phyloP scores from a whole-genome alignment of 2,888 invertebrate species.

The Spisula solida region DNA sequence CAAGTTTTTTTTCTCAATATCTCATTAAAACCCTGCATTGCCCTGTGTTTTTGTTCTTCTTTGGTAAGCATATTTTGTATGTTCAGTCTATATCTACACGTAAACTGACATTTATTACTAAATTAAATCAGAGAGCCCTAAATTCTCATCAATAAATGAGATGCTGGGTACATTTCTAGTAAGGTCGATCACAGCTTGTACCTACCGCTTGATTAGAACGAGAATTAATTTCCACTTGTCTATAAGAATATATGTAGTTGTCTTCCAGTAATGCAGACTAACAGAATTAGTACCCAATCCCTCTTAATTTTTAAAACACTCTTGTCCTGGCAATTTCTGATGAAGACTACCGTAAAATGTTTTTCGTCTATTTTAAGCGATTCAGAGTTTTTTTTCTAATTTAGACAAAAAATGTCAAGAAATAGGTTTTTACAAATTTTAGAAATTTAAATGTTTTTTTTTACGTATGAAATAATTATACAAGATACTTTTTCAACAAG shows the following conservation, averaged over 20 bases:
- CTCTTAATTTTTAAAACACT: constrained; percentile 26
- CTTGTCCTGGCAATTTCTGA: neutral
- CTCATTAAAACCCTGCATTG: constrained; percentile 17
- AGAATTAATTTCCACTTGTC: constrained; percentile 28
- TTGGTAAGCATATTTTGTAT: constrained; percentile 5
- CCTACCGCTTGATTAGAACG: constrained; percentile 8
- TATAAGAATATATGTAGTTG: constrained; percentile 26
- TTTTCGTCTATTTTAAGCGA: constrained; percentile 23
- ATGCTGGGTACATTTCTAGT: constrained; percentile 17
- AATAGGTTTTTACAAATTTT: neutral
- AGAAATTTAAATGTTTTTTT: neutral
- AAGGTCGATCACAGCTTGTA: constrained; percentile 20
- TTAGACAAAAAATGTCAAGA: neutral
- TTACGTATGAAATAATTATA: neutral
- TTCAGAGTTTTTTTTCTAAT: constrained; percentile 14
- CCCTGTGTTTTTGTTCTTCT: constrained; percentile 22
- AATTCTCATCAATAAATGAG: constrained; percentile 25
- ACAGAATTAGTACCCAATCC: constrained; percentile 3
- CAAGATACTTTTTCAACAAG: neutral
- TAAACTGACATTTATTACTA: constrained; percentile 23
- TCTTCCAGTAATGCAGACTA: constrained; percentile 18
- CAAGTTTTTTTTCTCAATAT: constrained; percentile 22
- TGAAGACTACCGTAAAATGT: neutral
- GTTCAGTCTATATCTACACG: constrained; percentile 2
- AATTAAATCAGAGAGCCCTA: constrained; percentile 21